Evolutionary conservation across 2,113 vertebrate genomes (phyloP), one percentile per base, ranked within the genome.

Genomic region (Dicentrarchus labrax): DNA sequence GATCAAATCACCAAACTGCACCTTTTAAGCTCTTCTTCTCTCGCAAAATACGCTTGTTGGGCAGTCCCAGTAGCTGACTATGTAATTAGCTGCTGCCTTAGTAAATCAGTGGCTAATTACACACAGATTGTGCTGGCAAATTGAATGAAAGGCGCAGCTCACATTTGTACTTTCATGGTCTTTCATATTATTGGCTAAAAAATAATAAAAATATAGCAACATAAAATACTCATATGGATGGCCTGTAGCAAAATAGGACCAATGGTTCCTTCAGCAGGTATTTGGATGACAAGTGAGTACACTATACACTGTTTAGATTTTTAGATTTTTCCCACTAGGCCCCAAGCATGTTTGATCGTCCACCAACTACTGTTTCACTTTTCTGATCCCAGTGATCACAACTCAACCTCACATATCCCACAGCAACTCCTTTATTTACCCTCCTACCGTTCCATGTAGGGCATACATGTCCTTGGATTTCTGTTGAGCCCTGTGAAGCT

Each of bases 61-160:
- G 53, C 24, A 30, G 62, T 74, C 76, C 72, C 78, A 80, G 43
- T 45, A 19, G 64, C 75, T 72, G 51, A 51, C 57, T 68, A n/a
- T 78, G 56, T 81, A 86, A 86, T 91, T 85, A 85, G 67, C 68
- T 53, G 67, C 73, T 59, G 67, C 86, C 30, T 75, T 38, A 65
- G 68, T 83, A 80, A 87, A 83, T 86, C 59, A 80, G 54, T 47
- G 6, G 7, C 30, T 84, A 80, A 86, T 91, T 78, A 75, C 75
- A 47, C 75, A 71, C 78, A 57, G 78, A 88, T 78, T 84, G 79
- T 66, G 59, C 79, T 73, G 59, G 50, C 61, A 76, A 83, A 78
- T 72, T 76, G 61, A 83, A 84, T 82, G 67, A 69, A 84, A 77
- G 59, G 24, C 22, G 19, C 72, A 22, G 24, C 59, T 72, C 65